Percentiles rank a stretch among this genome's conserved stretches.
Evolutionary conservation across 1,140 invertebrate species (phyloP).

Genomic region (Dufourea novaeangliae): DNA sequence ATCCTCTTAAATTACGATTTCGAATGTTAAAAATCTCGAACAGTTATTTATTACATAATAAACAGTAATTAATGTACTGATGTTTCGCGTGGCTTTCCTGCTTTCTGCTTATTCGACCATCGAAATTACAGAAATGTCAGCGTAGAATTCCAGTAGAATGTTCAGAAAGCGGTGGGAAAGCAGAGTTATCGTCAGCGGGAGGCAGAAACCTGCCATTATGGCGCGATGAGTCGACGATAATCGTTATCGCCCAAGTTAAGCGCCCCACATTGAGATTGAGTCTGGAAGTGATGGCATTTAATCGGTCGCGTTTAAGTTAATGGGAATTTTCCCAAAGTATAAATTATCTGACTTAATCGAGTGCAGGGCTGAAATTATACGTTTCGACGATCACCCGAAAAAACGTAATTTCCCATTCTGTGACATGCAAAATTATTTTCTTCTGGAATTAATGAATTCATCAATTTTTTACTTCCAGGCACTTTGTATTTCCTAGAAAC

Average conservation of each 20-base stretch:
- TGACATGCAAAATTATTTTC: not conserved
- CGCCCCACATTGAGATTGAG: constrained; percentile 58
- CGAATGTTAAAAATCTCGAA: no score
- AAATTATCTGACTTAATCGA: constrained; percentile 55
- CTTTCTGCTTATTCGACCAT: constrained; percentile 31
- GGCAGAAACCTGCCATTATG: constrained; percentile 61
- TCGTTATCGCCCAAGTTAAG: constrained; percentile 66
- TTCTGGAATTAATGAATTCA: not conserved
- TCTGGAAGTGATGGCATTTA: constrained; percentile 53
- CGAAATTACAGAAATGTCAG: constrained; percentile 45
- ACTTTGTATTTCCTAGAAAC: no score
- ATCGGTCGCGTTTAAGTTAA: constrained; percentile 34
- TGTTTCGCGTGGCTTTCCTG: not conserved
- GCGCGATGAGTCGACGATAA: constrained; percentile 65
- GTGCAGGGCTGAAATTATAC: not conserved
- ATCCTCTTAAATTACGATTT: no score
- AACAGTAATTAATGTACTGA: no score
- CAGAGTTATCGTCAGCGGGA: constrained; percentile 51
- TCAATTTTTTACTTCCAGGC: not conserved
- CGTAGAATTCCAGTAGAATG: constrained; percentile 26
- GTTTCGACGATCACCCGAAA: constrained; percentile 13
- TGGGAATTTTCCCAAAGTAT: constrained; percentile 40
- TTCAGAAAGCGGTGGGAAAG: constrained; percentile 31
- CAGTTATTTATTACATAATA: no score
- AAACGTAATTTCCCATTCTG: not conserved